Base-by-base conservation (phyloP, 2,888 invertebrate species). In the Drosophila lutescens region DNA sequence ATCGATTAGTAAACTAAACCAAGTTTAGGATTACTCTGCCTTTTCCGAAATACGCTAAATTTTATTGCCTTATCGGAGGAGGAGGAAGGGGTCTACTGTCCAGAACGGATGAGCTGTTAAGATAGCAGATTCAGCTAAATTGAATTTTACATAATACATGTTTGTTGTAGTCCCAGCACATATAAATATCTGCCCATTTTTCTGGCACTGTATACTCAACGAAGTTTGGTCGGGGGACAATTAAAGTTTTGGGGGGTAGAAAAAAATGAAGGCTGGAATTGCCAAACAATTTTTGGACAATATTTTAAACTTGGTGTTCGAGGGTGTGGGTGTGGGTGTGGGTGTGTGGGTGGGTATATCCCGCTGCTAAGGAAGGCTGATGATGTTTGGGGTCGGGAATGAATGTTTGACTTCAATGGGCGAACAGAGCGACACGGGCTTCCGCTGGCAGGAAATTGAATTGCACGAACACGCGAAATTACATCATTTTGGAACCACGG, bases 381-480 rank as follows among this genome's bases (percentile, higher is more conserved):
- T 46, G 44, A 43, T 23, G 26, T 23, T 60, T 50, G 32, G 63
- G 62, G 38, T 44, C 46, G 66, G 54, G 40, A 46, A 53, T 17
- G 53, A 65, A 61, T 78, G 57, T 67, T 65, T 60, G 58, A 69
- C 72, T 78, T 77, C 67, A 70, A 76, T 80, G 76, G 83, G 65
- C 69, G 71, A 79, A 62, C 76, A 76, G 83, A 76, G 78, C 81
- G 83, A 79, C 87, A 65, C 79, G 82, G 82, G 84, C 89, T 90
- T 90, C 90, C 90, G 90, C 72, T 78, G 78, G 77, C 90, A 89
- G 90, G 90, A 90, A 90, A 90, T 90, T 90, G 90, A 90, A 90
- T 90, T 90, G 89, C 89, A 88, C 84, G 87, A 89, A 79, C 90
- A 90, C 89, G 90, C 90, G 89, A 90, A 90, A 90, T 90, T 90